Conservation (phyloP, 2,797 vertebrate species). For the Eidolon dupreanum region DNA sequence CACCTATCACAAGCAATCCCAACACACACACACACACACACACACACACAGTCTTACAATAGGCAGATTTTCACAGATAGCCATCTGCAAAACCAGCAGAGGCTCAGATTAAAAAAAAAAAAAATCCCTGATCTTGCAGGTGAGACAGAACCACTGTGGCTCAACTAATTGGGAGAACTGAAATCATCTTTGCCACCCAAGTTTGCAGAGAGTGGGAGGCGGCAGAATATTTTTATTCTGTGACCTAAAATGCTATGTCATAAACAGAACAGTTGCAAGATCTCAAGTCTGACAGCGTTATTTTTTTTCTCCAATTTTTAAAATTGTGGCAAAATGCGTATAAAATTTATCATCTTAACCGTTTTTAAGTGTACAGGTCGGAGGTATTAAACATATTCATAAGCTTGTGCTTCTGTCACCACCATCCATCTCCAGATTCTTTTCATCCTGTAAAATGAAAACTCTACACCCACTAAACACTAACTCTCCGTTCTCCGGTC, state of each 20-base stretch:
- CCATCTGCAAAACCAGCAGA: not conserved
- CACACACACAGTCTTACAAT: not conserved
- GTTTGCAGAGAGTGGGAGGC: conserved; percentile 60
- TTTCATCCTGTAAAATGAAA: not conserved
- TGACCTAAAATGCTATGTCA: conserved; percentile 53
- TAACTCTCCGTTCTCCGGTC: not conserved
- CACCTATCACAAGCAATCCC: not conserved
- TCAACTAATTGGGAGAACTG: conserved; percentile 18
- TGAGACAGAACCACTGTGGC: not conserved
- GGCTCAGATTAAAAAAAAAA: not conserved
- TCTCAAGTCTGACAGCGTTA: not conserved
- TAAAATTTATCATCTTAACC: not conserved
- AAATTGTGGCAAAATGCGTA: not conserved
- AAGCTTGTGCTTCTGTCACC: not conserved
- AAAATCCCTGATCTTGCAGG: not conserved
- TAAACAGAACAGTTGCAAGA: conserved; percentile 51
- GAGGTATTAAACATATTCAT: not conserved
- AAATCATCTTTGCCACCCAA: conserved; percentile 56
- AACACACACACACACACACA: not conserved
- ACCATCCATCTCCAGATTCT: not conserved
- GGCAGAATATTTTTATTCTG: conserved; percentile 71
- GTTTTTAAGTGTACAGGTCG: not conserved
- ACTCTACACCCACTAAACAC: not conserved
- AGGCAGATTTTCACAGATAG: not conserved
- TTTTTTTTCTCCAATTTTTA: not conserved